Conservation (phyloP, 2,888 invertebrate species). For the Steinernema scapterisci region DNA sequence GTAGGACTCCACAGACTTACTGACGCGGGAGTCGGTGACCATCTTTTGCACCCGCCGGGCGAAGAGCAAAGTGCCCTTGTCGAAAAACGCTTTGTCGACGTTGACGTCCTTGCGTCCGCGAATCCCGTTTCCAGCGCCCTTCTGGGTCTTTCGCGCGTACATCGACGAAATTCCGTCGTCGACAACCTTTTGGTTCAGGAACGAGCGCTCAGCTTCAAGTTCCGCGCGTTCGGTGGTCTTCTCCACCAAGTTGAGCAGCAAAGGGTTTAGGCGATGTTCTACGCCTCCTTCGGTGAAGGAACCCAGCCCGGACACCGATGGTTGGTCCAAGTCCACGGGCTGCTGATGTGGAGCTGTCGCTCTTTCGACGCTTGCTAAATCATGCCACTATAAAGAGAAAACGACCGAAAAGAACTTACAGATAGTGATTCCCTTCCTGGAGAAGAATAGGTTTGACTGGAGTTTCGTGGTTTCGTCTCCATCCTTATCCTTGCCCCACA, state of each 20-base stretch:
- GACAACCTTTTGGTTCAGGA: constrained; percentile 62
- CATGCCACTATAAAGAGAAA: neutral
- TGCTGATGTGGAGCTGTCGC: neutral
- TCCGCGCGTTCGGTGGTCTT: constrained; percentile 46
- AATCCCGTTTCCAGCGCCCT: neutral
- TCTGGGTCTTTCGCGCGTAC: constrained; percentile 19
- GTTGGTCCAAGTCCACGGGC: neutral
- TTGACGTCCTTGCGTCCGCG: too few species aligned
- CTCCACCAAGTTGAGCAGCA: constrained; percentile 35
- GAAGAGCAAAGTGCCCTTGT: neutral
- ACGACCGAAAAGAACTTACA: neutral
- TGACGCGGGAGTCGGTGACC: neutral
- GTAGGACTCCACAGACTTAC: neutral
- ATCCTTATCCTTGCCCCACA: neutral
- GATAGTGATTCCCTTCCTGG: constrained; percentile 14
- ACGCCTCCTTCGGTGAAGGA: neutral
- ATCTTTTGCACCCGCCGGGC: neutral
- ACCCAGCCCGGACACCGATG: constrained; percentile 31
- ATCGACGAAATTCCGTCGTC: constrained; percentile 43
- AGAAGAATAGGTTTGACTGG: constrained; percentile 18
- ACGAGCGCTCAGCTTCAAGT: constrained; percentile 62
- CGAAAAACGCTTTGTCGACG: neutral
- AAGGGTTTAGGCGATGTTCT: neutral
- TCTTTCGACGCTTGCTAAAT: neutral
- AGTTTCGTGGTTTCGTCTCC: constrained; percentile 16